These are phyloP conservation scores for Channa striata DNA, from an alignment of 2,797 vertebrate species.

Conservation along the genomic window DNA sequence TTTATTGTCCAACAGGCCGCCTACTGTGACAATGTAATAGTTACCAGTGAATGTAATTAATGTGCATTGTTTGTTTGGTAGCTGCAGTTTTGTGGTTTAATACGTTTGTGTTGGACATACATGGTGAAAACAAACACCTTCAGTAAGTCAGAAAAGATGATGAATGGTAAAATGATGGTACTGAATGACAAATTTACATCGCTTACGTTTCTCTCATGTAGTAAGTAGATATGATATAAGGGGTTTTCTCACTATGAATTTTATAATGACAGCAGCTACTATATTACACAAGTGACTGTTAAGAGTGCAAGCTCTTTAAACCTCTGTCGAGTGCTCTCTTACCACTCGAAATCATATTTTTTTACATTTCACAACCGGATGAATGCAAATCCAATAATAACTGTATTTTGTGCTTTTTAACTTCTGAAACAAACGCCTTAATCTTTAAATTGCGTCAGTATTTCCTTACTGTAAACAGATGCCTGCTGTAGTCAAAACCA, in stretches of 20 bases:
- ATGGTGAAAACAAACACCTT: background rate
- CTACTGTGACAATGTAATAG: background rate
- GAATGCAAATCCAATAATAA: background rate
- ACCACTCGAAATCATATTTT: too few species aligned
- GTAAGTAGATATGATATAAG: background rate
- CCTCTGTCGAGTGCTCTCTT: background rate
- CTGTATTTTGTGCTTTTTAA: background rate
- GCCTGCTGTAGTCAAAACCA: too few species aligned
- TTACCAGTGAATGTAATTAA: background rate
- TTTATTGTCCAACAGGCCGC: background rate
- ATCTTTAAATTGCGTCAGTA: too few species aligned
- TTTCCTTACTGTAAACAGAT: too few species aligned
- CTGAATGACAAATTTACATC: too few species aligned
- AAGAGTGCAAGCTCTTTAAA: slow-evolving; percentile 5
- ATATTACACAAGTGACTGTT: background rate
- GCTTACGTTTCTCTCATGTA: background rate
- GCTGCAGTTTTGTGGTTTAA: background rate
- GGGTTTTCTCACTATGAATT: slow-evolving; percentile 7
- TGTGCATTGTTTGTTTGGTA: background rate
- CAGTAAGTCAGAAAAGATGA: background rate
- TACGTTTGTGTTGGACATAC: background rate
- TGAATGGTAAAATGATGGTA: background rate
- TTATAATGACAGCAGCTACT: background rate
- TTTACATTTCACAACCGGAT: background rate
- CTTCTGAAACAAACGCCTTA: too few species aligned